Evolutionary conservation across 2,888 invertebrate genomes (phyloP).

Genomic region (Dynastes grantii): DNA sequence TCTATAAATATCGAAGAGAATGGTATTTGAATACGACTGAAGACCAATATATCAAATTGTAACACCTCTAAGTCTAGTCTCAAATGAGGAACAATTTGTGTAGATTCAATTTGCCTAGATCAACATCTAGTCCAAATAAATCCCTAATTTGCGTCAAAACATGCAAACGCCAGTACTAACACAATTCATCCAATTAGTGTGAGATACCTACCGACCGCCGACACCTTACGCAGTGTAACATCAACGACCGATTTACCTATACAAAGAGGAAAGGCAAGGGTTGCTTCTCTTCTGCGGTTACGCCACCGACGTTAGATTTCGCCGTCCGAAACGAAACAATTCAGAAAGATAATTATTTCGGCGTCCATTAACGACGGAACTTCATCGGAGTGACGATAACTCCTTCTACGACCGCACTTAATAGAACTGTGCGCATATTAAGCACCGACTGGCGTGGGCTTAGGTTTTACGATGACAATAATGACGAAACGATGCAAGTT

Average conservation of each 20-base stretch:
- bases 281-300: conserved; percentile 39
- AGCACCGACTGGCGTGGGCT: conserved; percentile 54
- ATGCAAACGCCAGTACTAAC: conserved; percentile 25
- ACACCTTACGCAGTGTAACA: conserved; percentile 14
- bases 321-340: conserved; percentile 50
- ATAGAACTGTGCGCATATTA: conserved; percentile 57
- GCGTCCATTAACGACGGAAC: conserved; percentile 55
- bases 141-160: conserved; percentile 25
- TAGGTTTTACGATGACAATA: conserved; percentile 54
- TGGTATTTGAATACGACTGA: neutral
- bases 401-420: conserved; percentile 57
- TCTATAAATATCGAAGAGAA: no score
- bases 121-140: conserved; percentile 16
- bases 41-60: neutral
- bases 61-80: neutral
- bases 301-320: conserved; percentile 53
- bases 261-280: conserved; percentile 18
- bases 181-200: conserved; percentile 33
- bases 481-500: conserved; percentile 54
- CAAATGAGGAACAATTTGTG: neutral
- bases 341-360: conserved; percentile 55
- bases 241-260: conserved; percentile 11
- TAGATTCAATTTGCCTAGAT: conserved; percentile 2
- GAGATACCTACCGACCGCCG: conserved; percentile 20
- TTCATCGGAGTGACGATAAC: conserved; percentile 57